A percentile compares a stretch with the other conserved stretches of the same genome.
These are phyloP conservation scores for Lysandra coridon DNA, from an alignment of 2,888 invertebrate genomes.

Conservation along the genomic window DNA sequence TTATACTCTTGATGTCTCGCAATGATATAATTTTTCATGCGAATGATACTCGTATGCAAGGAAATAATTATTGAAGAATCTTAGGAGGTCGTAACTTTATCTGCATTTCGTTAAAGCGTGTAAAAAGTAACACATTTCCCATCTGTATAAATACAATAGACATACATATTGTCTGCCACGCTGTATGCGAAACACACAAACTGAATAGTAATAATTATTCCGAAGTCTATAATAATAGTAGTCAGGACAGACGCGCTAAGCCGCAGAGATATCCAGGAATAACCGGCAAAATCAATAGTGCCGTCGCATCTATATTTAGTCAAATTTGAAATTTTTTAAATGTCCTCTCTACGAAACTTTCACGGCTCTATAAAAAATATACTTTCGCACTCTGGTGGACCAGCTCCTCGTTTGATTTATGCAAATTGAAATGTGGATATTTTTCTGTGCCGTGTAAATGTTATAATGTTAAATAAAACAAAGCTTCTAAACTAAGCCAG, in stretches of 20 bases:
- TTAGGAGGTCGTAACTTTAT: too few species aligned
- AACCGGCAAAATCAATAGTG: slow-evolving; percentile 48
- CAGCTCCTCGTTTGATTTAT: neutral
- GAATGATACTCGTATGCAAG: too few species aligned
- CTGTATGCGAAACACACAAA: neutral
- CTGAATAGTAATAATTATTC: neutral
- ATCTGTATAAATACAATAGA: too few species aligned
- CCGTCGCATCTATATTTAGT: slow-evolving; percentile 49
- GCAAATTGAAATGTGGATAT: neutral
- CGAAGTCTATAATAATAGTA: neutral
- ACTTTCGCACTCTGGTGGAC: too few species aligned
- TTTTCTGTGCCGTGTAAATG: neutral
- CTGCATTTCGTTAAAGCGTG: too few species aligned
- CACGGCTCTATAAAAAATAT: neutral
- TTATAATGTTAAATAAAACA: too few species aligned
- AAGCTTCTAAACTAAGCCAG: too few species aligned
- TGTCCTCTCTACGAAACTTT: neutral
- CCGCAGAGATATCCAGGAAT: slow-evolving; percentile 41
- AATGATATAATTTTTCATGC: too few species aligned
- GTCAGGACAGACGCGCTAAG: slow-evolving; percentile 5
- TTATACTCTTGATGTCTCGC: too few species aligned
- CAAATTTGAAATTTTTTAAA: slow-evolving; percentile 3
- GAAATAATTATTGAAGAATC: too few species aligned
- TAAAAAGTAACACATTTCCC: too few species aligned
- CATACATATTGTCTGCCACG: neutral